These are phyloP conservation scores for Dasypus novemcinctus DNA, from an alignment of 2,113 vertebrate species.

Conservation along the genomic window DNA sequence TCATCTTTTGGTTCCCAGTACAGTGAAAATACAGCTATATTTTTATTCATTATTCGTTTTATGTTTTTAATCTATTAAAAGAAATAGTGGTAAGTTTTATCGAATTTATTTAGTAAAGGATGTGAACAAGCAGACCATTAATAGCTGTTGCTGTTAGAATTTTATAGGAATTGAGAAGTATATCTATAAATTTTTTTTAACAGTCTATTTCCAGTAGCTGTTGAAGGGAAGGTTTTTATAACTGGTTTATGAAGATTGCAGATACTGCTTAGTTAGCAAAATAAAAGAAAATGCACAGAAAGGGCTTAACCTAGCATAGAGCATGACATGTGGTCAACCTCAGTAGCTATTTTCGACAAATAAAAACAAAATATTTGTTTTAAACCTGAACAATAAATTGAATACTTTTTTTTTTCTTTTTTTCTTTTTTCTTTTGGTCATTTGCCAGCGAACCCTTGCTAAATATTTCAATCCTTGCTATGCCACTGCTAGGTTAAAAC, in stretches of 20 bases:
- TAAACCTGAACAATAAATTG: neutral
- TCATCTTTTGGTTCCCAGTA: neutral
- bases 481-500: conserved; percentile 96
- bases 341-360: neutral
- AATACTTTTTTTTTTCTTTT: conserved; percentile 1
- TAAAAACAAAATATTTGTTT: neutral
- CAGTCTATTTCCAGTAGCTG: neutral
- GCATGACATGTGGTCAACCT: neutral
- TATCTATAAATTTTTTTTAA: neutral
- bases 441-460: conserved; percentile 91
- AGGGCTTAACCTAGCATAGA: neutral
- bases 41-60: conserved; percentile 37
- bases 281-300: neutral
- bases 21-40: neutral
- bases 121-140: neutral
- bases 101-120: conserved; percentile 21
- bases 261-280: neutral
- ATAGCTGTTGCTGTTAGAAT: neutral
- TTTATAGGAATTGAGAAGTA: conserved; percentile 26
- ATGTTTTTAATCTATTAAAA: conserved; percentile 10
- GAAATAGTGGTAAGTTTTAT: conserved; percentile 10
- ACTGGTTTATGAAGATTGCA: neutral
- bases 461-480: conserved; percentile 99
- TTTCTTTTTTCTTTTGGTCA: conserved; percentile 8
- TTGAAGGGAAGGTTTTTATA: neutral